Conservation (phyloP, 2,888 invertebrate genomes). For the Torymus aiolomorphi region DNA sequence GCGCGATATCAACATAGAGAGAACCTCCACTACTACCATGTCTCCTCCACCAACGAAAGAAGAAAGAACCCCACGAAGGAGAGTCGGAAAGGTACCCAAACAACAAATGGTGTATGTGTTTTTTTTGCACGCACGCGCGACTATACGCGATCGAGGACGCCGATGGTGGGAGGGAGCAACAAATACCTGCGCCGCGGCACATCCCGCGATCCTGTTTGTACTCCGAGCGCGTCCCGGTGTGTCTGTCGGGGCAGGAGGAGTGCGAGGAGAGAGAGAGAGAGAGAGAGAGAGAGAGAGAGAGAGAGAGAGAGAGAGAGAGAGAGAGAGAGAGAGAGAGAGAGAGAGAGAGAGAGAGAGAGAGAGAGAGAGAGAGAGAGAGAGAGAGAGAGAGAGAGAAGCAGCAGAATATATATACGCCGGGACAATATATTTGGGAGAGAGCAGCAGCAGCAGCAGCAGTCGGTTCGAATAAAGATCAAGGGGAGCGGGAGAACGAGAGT, state of each 20-base stretch:
- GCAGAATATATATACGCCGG: not conserved
- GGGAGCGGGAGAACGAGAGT: too few species aligned
- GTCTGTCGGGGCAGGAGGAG: too few species aligned
- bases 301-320: too few species aligned
- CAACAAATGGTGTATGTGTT: constrained; percentile 19
- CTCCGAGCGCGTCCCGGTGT: not conserved
- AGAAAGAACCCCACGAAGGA: not conserved
- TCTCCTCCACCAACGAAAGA: not conserved
- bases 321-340: too few species aligned
- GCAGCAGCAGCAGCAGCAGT: not conserved
- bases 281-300: too few species aligned
- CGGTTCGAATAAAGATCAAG: too few species aligned
- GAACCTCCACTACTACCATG: too few species aligned
- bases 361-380: too few species aligned
- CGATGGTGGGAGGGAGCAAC: constrained; percentile 28
- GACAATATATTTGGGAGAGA: constrained; percentile 4
- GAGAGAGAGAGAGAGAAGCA: not conserved
- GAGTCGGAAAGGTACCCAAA: constrained; percentile 36
- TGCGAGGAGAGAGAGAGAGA: not conserved
- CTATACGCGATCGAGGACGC: constrained; percentile 26
- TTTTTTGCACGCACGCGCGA: not conserved
- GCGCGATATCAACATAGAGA: not conserved
- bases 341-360: too few species aligned
- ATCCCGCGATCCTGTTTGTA: constrained; percentile 17
- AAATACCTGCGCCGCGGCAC: constrained; percentile 29